Evolutionary conservation across 2,888 invertebrate species (phyloP), one percentile per base, ranked within the genome.

Genomic region (Spodoptera littoralis): DNA sequence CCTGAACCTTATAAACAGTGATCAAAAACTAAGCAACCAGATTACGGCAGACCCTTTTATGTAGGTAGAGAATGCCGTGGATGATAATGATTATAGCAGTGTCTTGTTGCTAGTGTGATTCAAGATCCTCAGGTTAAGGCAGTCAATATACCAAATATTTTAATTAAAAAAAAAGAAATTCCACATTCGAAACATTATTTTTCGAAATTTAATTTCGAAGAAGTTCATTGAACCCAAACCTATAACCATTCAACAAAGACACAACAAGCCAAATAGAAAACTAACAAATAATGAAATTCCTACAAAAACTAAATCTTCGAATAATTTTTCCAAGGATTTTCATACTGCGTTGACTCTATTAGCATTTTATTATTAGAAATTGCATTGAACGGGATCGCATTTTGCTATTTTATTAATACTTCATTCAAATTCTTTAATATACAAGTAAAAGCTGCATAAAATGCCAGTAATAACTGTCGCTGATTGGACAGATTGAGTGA

Each of bases 351-450:
- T 54, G 30, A 36, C 18, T 56, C 46, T 30, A 72, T 58, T 67
- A 52, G 36, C 62, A 71, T 63, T 68, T 73, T 59, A 61, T 59
- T 50, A 68, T 50, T 43, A 59, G 22, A 59, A 36, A 68, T 36
- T 44, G 56, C 52, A 56, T 62, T 11, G 13, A 59, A 47, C 41
- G 22, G 6, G 46, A 36, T 54, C 2, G 24, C 13, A 52, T 56
- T 56, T 42, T 6, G 22, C 22, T 11, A 13, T 52, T 56, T 62
- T 61, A 52, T 55, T 45, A 22, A 13, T 53, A 41, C 53, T 12
- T 49, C 9, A 58, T 69, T 65, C 18, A 55, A 58, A 73, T 69
- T 58, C 41, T 47, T 69, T 52, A 52, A 73, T 72, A 72, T 49
- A 45, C n/a, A 22, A 24, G 12, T 47, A 13, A 54, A 60, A 54